Conservation (phyloP, 2,113 vertebrate genomes). For the Cairina moschata region DNA sequence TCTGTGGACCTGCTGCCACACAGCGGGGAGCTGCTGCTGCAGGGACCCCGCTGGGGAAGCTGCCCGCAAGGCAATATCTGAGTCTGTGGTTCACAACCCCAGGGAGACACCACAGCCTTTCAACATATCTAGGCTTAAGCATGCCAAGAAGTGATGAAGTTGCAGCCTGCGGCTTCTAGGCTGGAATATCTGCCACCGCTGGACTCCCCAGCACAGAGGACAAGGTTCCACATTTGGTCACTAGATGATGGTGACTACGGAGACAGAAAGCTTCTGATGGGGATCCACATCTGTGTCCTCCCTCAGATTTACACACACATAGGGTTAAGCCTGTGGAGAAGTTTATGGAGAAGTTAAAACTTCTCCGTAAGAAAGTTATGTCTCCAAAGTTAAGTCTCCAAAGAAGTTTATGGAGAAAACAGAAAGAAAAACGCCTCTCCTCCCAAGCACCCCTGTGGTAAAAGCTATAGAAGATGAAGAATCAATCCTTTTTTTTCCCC, state of each 20-base stretch:
- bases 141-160: neutral
- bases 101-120: neutral
- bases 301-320: neutral
- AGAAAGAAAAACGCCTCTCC: neutral
- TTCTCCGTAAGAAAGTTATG: too few relatives aligned
- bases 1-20: accelerated
- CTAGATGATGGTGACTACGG: accelerated
- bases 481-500: neutral
- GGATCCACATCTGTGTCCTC: neutral
- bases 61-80: accelerated
- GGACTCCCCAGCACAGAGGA: neutral
- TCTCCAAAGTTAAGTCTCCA: too few relatives aligned
- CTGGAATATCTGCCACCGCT: accelerated
- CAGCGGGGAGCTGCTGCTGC: accelerated
- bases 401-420: too few relatives aligned
- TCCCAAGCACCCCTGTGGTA: neutral
- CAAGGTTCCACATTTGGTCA: neutral
- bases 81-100: neutral
- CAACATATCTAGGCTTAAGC: neutral
- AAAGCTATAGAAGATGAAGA: neutral
- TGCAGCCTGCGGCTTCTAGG: neutral
- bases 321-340: neutral
- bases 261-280: neutral
- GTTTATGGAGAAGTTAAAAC: neutral
- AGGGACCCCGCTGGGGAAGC: neutral